A percentile compares a stretch with the other conserved stretches of the same genome.
Evolutionary conservation across 2,888 invertebrate species (phyloP).

Genomic region (Amphipyra berbera): DNA sequence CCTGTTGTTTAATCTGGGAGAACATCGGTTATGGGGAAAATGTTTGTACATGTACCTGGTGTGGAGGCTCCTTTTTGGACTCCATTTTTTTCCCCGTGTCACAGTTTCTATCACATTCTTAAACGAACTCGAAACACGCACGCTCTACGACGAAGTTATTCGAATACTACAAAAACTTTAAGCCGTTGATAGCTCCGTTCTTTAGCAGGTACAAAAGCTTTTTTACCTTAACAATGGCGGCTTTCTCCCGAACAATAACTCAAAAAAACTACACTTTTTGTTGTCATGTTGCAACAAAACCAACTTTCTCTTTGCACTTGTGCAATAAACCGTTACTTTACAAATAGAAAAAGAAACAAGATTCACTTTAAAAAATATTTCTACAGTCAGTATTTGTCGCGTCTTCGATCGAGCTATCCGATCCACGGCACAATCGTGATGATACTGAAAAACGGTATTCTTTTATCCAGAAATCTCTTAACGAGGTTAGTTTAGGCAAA

Average conservation of each 20-base stretch:
- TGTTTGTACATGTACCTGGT: constrained; percentile 64
- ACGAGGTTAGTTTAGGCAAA: constrained; percentile 90
- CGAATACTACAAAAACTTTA: constrained; percentile 82
- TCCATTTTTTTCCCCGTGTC: constrained; percentile 32
- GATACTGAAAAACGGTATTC: constrained; percentile 89
- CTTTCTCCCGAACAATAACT: constrained; percentile 84
- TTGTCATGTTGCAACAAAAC: constrained; percentile 71
- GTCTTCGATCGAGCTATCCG: constrained; percentile 85
- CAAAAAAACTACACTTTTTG: constrained; percentile 78
- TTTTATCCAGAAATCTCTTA: constrained; percentile 89
- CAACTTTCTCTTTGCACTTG: constrained; percentile 81
- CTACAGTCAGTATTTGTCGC: constrained; percentile 74
- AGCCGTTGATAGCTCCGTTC: constrained; percentile 74
- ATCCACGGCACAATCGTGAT: constrained; percentile 86
- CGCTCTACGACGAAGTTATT: constrained; percentile 76
- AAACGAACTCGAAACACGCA: constrained; percentile 72
- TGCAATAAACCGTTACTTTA: constrained; percentile 71
- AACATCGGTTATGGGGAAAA: constrained; percentile 66
- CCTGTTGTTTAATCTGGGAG: constrained; percentile 72
- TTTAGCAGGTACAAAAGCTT: constrained; percentile 80
- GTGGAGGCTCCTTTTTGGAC: constrained; percentile 14
- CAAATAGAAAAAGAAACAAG: constrained; percentile 54
- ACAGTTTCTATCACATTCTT: constrained; percentile 48
- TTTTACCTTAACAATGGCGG: constrained; percentile 79
- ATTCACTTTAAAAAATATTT: constrained; percentile 61